Conservation (phyloP, 2,113 vertebrate genomes). For the Suncus etruscus region DNA sequence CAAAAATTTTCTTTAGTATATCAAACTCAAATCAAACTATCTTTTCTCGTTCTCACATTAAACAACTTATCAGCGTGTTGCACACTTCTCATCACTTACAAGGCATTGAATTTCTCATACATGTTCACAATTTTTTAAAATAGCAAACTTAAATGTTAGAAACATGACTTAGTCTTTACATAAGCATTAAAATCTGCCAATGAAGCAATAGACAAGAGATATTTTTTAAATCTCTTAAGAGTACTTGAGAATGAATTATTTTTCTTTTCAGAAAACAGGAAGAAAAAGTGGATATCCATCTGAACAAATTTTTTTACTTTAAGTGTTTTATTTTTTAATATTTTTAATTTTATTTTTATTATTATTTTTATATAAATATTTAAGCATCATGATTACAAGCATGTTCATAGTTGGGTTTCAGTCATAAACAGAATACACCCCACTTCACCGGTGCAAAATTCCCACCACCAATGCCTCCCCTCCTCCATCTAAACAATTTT, state of each 20-base stretch:
- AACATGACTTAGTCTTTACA: not conserved
- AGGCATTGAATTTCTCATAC: not conserved
- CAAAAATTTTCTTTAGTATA: not conserved
- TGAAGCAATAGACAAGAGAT: not conserved
- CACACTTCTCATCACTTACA: not conserved
- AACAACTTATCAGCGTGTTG: not conserved
- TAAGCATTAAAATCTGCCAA: not conserved
- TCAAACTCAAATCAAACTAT: not conserved
- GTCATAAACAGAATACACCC: too few relatives aligned
- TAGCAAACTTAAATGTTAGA: not conserved
- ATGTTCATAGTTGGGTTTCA: too few relatives aligned
- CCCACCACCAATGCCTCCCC: too few relatives aligned
- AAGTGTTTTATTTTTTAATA: too few relatives aligned
- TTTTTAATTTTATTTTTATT: too few relatives aligned
- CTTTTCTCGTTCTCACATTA: not conserved
- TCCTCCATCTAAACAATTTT: too few relatives aligned
- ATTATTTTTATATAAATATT: too few relatives aligned
- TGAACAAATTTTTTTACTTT: not conserved
- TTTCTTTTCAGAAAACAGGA: not conserved
- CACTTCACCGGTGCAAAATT: too few relatives aligned
- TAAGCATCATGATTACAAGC: too few relatives aligned
- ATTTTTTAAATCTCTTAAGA: not conserved
- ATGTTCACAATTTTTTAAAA: not conserved
- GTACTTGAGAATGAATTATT: not conserved
- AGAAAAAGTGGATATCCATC: not conserved